phyloP scores from a whole-genome alignment of 2,113 vertebrate species.

The Eptesicus fuscus region DNA sequence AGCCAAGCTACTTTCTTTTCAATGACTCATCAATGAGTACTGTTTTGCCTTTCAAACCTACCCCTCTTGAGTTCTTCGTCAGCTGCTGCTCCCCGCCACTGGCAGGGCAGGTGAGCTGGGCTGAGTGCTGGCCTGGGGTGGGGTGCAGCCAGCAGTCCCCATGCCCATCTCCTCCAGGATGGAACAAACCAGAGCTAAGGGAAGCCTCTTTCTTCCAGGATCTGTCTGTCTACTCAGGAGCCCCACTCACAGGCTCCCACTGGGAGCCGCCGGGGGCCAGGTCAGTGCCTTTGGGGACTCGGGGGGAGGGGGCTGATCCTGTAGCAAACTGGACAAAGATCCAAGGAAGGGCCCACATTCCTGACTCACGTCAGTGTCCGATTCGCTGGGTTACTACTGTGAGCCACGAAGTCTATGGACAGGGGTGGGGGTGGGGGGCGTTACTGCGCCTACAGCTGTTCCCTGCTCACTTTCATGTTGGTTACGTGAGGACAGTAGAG shows the following conservation, averaged over 20 bases:
- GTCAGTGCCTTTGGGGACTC: rapidly evolving
- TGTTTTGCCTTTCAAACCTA: not conserved
- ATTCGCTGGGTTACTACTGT: not conserved
- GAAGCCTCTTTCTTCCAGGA: not conserved
- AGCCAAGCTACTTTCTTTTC: not conserved
- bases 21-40: not conserved
- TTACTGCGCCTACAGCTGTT: rapidly evolving
- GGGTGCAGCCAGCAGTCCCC: rapidly evolving
- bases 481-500: not conserved
- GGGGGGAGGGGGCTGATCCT: rapidly evolving
- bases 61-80: not conserved
- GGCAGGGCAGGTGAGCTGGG: rapidly evolving
- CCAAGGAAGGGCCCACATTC: not conserved
- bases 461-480: rapidly evolving
- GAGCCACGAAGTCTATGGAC: not conserved
- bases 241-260: not conserved
- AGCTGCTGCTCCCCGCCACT: rapidly evolving
- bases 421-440: too few species aligned
- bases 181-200: not conserved
- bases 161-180: not conserved
- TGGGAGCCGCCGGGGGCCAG: not conserved
- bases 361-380: not conserved
- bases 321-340: not conserved
- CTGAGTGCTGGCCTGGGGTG: not conserved
- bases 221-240: not conserved